phyloP scores from a whole-genome alignment of 2,113 vertebrate species.

The Phaetusa simplex region DNA sequence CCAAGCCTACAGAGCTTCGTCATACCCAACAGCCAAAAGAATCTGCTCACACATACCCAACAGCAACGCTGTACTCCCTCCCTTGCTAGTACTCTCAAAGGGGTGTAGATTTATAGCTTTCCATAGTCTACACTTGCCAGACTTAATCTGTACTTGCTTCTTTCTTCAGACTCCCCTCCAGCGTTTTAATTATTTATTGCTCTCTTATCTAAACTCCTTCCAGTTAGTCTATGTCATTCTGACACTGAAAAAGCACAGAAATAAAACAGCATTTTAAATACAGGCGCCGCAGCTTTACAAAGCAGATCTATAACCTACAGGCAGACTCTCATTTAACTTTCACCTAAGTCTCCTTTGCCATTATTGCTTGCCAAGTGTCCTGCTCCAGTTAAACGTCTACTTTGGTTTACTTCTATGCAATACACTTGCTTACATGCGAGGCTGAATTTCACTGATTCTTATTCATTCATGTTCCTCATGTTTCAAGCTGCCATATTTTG shows the following conservation, averaged over 20 bases:
- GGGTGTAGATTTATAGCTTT: slow-evolving; percentile 8
- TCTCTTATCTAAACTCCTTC: slow-evolving; percentile 21
- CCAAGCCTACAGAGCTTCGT: not conserved
- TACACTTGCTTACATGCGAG: accelerated
- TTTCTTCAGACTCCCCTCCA: not conserved
- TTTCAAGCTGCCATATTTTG: not conserved
- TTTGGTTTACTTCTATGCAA: not conserved
- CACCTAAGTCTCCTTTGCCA: not conserved
- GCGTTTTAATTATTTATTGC: slow-evolving; percentile 25
- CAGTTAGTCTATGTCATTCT: not conserved
- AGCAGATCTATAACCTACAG: not conserved
- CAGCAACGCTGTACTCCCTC: not conserved
- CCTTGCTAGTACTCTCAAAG: not conserved
- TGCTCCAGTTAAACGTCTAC: not conserved
- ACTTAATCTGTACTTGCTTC: not conserved
- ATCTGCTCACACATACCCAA: not conserved
- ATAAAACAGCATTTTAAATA: not conserved
- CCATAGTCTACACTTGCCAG: not conserved
- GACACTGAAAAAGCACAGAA: not conserved
- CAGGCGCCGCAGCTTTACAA: not conserved
- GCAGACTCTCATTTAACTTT: not conserved
- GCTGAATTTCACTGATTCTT: not conserved
- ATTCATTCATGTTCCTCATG: not conserved
- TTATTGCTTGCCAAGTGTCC: not conserved
- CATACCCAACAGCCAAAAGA: not conserved